Evolutionary conservation across 2,797 vertebrate species (phyloP), one percentile per base, ranked within the genome.

Genomic region (Emys orbicularis): DNA sequence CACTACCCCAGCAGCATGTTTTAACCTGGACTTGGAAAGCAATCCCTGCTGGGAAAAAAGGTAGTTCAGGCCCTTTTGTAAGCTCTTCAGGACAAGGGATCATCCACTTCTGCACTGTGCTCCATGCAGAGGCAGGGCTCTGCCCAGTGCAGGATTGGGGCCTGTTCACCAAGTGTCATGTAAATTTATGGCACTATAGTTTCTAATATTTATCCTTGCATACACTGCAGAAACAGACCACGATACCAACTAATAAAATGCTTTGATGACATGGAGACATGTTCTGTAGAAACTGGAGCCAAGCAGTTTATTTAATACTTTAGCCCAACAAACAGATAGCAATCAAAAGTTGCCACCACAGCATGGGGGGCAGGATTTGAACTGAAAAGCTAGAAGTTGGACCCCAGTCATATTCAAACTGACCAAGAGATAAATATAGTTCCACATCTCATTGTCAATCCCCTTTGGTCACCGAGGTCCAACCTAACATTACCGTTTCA

Each of bases 301-400:
- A 53, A 34, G 54, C 49, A 86, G 6, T 8, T 88, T 1, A 3
- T 7, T 23, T 3, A 1, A 76, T 0, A 2, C 65, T 0, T 1
- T 68, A n/a, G 34, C 16, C 18, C 61, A 65, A n/a, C 6, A 31
- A 65, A 65, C 61, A 68, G 34, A n/a, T 6, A 11, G 10, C 23
- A 23, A 41, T 12, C n/a, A 23, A 41, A 72, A 41, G 8, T 2
- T 27, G 11, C 25, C 27, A 0, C 2, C n/a, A 72, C 37, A 72
- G 18, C 37, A 72, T 41, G 9, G 3, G 13, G 65, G 65, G 72
- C 50, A 50, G 4, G 1, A 8, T 0, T 0, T 54, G 34, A 91
- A 72, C 76, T 12, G 15, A 44, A 80, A n/a, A 1, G 1, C 0
- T 1, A 0, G 2, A 2, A 2, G 18, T 0, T 47, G 18, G 47